These are phyloP conservation scores for Peromyscus melanophrys DNA, from an alignment of 2,797 vertebrate genomes.

Conservation along the genomic window DNA sequence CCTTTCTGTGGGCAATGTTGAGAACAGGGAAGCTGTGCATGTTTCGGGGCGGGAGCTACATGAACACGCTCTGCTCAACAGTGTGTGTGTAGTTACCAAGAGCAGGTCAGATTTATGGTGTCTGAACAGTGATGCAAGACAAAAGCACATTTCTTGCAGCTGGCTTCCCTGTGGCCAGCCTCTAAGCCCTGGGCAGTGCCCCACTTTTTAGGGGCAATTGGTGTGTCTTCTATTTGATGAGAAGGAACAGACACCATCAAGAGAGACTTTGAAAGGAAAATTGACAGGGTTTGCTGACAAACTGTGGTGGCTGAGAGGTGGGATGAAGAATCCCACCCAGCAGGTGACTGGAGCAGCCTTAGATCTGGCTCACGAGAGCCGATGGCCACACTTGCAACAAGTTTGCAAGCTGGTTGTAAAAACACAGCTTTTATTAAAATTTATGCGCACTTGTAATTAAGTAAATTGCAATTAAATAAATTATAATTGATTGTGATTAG, in stretches of 20 bases:
- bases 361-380: neutral
- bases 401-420: neutral
- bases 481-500: neutral
- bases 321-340: neutral
- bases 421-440: neutral
- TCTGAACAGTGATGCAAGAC: too few relatives aligned
- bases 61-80: neutral
- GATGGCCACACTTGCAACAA: neutral
- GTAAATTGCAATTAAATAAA: neutral
- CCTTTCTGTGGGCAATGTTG: neutral
- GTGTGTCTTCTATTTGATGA: neutral
- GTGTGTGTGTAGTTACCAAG: neutral
- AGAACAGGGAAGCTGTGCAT: neutral
- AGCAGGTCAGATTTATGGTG: neutral
- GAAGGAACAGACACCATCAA: neutral
- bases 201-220: too few relatives aligned
- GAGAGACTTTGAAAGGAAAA: neutral
- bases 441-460: neutral
- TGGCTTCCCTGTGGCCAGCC: neutral
- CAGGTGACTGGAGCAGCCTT: neutral
- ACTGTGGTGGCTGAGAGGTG: neutral
- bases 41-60: neutral
- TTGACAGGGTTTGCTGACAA: neutral
- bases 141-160: neutral
- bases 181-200: neutral